phyloP scores from a whole-genome alignment of 2,888 invertebrate species.

The Megamerina dolium region DNA sequence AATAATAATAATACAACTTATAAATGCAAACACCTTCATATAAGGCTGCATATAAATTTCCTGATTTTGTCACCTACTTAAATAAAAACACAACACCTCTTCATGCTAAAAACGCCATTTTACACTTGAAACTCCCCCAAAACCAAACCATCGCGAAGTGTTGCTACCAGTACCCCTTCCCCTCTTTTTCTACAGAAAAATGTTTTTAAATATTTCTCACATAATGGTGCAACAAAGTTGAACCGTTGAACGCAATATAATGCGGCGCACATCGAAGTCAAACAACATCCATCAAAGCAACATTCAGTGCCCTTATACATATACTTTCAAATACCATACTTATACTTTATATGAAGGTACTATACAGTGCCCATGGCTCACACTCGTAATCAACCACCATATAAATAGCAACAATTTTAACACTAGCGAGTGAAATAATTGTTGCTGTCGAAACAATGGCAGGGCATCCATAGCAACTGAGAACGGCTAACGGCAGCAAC shows the following conservation, averaged over 20 bases:
- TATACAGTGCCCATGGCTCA: no score
- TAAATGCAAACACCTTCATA: slow-evolving; percentile 22
- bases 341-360: no score
- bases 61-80: slow-evolving; percentile 29
- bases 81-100: slow-evolving; percentile 14
- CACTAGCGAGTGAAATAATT: slow-evolving; percentile 24
- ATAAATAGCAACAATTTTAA: slow-evolving; percentile 20
- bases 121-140: slow-evolving; percentile 13
- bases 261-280: slow-evolving; percentile 27
- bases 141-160: slow-evolving; percentile 1
- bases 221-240: no score
- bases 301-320: no score
- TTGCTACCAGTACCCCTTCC: no score
- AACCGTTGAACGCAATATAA: no score
- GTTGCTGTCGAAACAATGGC: slow-evolving; percentile 13
- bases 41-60: slow-evolving; percentile 17
- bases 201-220: no score
- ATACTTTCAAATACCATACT: no score
- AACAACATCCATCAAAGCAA: slow-evolving; percentile 30
- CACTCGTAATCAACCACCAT: neutral
- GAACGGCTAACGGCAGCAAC: no score
- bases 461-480: neutral
- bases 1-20: no score
- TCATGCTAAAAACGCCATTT: neutral
- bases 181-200: no score